Evolutionary conservation across 2,113 vertebrate species (phyloP).

Genomic region (Ranitomeya variabilis): DNA sequence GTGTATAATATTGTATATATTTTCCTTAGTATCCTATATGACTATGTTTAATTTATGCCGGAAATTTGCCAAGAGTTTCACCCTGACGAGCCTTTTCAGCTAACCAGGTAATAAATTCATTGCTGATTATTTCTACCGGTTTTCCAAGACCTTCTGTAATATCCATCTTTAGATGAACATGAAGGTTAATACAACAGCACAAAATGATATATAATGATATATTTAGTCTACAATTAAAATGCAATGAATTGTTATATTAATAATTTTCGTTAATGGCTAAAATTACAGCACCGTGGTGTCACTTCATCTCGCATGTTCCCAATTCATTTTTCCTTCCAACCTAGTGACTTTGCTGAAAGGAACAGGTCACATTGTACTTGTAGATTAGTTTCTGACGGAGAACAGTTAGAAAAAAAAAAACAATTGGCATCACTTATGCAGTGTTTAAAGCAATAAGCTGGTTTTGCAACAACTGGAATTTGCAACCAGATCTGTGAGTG

Average conservation of each 20-base stretch:
- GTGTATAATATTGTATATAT: too few relatives aligned
- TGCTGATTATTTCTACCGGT: neutral
- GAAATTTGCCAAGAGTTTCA: neutral
- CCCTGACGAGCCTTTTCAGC: neutral
- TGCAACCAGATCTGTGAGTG: neutral
- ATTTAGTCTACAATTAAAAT: conserved; percentile 49
- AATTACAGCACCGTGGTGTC: conserved; percentile 23
- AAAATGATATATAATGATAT: conserved; percentile 35
- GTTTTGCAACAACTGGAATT: neutral
- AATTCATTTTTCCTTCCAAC: conserved; percentile 28
- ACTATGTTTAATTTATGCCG: neutral
- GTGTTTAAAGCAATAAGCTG: neutral
- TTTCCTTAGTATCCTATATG: neutral
- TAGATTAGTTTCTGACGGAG: neutral
- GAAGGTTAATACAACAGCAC: conserved; percentile 41
- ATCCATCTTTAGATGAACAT: conserved; percentile 16
- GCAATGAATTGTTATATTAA: conserved; percentile 52
- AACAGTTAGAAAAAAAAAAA: neutral
- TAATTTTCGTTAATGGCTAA: conserved; percentile 50
- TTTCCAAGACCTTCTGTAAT: neutral
- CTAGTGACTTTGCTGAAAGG: conserved; percentile 55
- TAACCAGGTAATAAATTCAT: neutral
- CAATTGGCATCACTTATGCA: neutral
- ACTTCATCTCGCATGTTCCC: conserved; percentile 10
- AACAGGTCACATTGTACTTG: conserved; percentile 47